Evolutionary conservation across 2,113 vertebrate species (phyloP).

Genomic region (Tetrax tetrax): DNA sequence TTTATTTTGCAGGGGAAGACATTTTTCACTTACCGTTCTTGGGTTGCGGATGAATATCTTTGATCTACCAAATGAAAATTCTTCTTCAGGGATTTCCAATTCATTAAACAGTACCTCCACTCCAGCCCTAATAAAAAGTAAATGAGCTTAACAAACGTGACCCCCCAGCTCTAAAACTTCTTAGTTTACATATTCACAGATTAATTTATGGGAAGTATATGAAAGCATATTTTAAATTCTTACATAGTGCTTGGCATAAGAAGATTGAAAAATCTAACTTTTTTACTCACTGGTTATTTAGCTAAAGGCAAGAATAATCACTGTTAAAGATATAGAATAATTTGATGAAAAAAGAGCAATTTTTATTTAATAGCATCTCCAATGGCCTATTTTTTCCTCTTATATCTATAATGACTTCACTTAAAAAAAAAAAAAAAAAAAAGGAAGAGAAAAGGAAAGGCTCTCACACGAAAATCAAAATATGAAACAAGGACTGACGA

Average conservation of each 20-base stretch:
- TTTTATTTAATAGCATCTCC: neutral
- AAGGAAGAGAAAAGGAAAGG: neutral
- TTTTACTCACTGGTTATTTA: neutral
- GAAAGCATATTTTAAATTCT: slow-evolving; percentile 10
- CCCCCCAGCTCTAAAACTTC: neutral
- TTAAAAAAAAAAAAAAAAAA: neutral
- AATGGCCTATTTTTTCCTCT: neutral
- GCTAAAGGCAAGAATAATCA: slow-evolving; percentile 29
- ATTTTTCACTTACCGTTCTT: slow-evolving; percentile 84
- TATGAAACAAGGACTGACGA: neutral
- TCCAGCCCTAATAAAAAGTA: slow-evolving; percentile 80
- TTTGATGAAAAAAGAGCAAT: neutral
- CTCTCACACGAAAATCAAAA: neutral
- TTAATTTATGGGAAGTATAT: neutral
- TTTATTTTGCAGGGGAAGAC: neutral
- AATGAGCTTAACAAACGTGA: slow-evolving; percentile 25
- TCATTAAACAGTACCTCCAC: slow-evolving; percentile 91
- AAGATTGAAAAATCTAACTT: slow-evolving; percentile 7
- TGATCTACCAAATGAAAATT: slow-evolving; percentile 92
- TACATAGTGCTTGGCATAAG: neutral
- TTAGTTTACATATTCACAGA: neutral
- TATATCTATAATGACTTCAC: neutral
- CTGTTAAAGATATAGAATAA: neutral
- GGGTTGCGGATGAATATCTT: slow-evolving; percentile 99
- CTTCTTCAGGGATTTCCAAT: slow-evolving; percentile 86